Evolutionary conservation across 2,113 vertebrate species (phyloP).

Genomic region (Entomyzon cyanotis): DNA sequence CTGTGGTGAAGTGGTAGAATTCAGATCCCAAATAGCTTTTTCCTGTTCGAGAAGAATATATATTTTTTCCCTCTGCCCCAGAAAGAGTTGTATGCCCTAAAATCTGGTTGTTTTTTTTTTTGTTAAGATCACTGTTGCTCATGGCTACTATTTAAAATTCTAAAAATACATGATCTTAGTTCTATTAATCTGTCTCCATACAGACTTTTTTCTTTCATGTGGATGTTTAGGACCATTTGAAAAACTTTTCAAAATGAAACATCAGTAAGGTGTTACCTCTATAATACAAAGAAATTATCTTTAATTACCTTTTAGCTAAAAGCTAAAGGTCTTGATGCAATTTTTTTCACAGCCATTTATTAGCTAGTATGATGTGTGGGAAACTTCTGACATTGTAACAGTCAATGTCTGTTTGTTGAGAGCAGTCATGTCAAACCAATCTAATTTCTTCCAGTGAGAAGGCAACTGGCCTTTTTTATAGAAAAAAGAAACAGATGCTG

Average conservation of each 20-base stretch:
- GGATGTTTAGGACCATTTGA: neutral
- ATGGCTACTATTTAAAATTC: neutral
- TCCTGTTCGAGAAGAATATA: neutral
- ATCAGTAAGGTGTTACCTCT: neutral
- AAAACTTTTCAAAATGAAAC: slow-evolving; percentile 12
- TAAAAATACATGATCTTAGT: neutral
- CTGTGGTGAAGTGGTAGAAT: neutral
- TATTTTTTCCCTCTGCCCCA: neutral
- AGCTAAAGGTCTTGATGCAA: neutral
- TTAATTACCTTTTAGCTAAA: slow-evolving; percentile 1
- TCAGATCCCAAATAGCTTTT: neutral
- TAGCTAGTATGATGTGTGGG: neutral
- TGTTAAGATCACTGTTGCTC: neutral
- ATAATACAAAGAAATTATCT: neutral
- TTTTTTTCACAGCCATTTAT: neutral
- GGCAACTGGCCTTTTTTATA: neutral
- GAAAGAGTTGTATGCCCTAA: neutral
- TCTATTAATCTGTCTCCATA: neutral
- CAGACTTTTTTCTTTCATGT: neutral
- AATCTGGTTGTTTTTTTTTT: neutral
- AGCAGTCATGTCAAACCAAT: neutral
- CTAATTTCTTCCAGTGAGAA: neutral
- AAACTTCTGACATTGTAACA: neutral
- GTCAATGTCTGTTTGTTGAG: neutral
- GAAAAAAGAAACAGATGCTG: neutral